phyloP scores from a whole-genome alignment of 1,140 invertebrate species.

The Phenacoccus solenopsis region DNA sequence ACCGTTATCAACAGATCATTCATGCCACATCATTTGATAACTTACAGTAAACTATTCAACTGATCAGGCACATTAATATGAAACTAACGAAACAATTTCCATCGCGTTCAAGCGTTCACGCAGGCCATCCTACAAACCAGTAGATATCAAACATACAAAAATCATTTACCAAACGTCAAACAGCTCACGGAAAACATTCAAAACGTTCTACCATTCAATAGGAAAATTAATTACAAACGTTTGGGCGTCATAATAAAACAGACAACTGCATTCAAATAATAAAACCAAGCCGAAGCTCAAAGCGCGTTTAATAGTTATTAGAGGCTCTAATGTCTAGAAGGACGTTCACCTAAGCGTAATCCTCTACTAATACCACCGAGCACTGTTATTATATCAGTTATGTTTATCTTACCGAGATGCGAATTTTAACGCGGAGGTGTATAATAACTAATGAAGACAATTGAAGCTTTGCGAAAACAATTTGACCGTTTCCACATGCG shows the following conservation, averaged over 20 bases:
- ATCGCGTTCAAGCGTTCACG: too few relatives aligned
- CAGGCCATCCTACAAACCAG: too few relatives aligned
- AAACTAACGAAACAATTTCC: too few relatives aligned
- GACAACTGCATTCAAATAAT: not conserved
- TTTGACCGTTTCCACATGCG: not conserved
- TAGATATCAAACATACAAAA: too few relatives aligned
- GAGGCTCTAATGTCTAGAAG: not conserved
- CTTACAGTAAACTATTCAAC: too few relatives aligned
- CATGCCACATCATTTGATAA: too few relatives aligned
- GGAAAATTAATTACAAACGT: not conserved
- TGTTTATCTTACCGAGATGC: not conserved
- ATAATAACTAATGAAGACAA: not conserved
- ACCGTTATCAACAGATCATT: too few relatives aligned
- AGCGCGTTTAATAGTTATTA: not conserved
- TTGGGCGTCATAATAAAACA: constrained; percentile 1
- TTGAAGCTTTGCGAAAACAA: not conserved
- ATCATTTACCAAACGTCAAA: not conserved
- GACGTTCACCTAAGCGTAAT: constrained; percentile 1
- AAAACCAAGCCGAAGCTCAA: not conserved
- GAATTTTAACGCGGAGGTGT: not conserved
- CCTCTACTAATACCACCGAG: not conserved
- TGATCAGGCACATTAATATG: too few relatives aligned
- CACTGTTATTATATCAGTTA: not conserved
- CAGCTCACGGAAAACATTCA: not conserved
- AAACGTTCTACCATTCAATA: not conserved